Evolutionary conservation across 1,140 invertebrate species (phyloP), one percentile per base, ranked within the genome.

Genomic region (Phocides pigmalion): DNA sequence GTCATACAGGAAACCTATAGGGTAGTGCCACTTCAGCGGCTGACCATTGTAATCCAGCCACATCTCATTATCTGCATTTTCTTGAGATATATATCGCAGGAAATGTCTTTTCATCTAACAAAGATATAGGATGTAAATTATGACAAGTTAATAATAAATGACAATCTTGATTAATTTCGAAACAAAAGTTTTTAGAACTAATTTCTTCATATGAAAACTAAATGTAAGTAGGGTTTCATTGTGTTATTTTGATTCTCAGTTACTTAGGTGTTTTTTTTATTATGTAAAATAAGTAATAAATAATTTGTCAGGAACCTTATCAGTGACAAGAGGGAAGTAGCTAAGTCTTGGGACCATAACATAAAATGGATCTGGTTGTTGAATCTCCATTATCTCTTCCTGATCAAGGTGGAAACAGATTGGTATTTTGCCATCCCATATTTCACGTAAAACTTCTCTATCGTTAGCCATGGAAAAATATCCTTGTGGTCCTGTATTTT

Each of bases 21-120:
- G 98, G 92, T 98, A 97, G 86, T 99, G 98, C 96, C 98, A 98
- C 92, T 98, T 99, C 12, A 99, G 89, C 8, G 98, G 97, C 63
- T 94, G 95, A 14, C 97, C 97, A 92, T 98, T 97, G 82, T 94
- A 98, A 79, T 99, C 98, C 37, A 99, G 92, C 98, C 98, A 99
- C 94, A 99, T 97, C 87, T 99, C 97, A 80, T 94, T 95, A 44
- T 97, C 95, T 62, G 95, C 94, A 84, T 96, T 95, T 68, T 98
- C 96, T 81, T 95, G 95, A 49, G 95, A 94, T 79, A 98, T 94
- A 83, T 95, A 96, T 65, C 96, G 94, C 61, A 95, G 92, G 90
- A 99, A 98, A 92, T 99, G 97, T 88, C 98, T 97, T 74, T 96
- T 94, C 64, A 98, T 96, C 96, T 97, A 72, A 44, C 39, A 44